Base-by-base conservation (phyloP, 2,888 invertebrate species). In the Tetrapedia diversipes region DNA sequence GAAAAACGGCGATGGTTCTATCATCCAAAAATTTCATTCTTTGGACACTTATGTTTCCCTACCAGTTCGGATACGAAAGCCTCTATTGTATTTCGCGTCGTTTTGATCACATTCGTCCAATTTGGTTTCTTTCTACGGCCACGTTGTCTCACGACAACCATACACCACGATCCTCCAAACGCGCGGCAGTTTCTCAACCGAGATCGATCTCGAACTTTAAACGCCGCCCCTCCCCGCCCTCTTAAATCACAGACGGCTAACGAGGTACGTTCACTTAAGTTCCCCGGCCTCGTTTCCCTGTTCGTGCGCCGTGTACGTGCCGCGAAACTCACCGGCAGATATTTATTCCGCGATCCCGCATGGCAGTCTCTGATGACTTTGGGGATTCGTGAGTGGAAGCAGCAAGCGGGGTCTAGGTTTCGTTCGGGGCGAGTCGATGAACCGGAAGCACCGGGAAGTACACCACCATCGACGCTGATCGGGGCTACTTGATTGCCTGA, bases 231-330 rank as follows among this genome's bases (percentile, higher is more conserved):
- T n/a, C n/a, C n/a, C n/a, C n/a, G n/a, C n/a, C n/a, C 78, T 70
- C 80, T 77, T 75, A 78, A 80, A 77, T 70, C 72, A 75, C 72
- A 78, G 80, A 79, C 84, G 66, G 75, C 75, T 84, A 84, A 84
- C 84, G 84, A 84, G 84, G 79, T 80, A 81, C 77, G 82, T 65
- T 83, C 80, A 61, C 76, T 82, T 74, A 78, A 82, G 80, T 81
- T 74, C 56, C 65, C 76, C 64, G 51, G 43, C 74, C 80, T 70
- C 63, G 78, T 78, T 80, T 71, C 54, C 67, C 67, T 60, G 63
- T 43, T 56, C 68, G 63, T 60, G 80, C 56, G 41, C 60, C 56
- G 51, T 47, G 75, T 84, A 84, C 84, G 84, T 81, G 82, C 78
- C 78, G 79, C 82, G 72, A 74, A 84, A 77, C 84, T 78, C 78